These are phyloP conservation scores for Exephanes ischioxanthus DNA, from an alignment of 2,888 invertebrate species.

Conservation along the genomic window DNA sequence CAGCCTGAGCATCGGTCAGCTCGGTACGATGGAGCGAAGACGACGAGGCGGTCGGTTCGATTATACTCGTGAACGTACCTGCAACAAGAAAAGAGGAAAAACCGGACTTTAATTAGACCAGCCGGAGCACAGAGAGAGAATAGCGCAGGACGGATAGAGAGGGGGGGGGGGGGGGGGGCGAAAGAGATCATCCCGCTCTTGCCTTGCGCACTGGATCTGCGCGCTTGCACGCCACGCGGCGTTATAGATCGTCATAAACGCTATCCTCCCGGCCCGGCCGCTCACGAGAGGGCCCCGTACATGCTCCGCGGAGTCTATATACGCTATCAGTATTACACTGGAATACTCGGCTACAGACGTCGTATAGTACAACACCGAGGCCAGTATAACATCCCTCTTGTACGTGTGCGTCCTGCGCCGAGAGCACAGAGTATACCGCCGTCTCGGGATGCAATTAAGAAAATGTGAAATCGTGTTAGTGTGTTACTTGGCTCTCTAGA, in stretches of 20 bases:
- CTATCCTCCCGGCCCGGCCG: conserved; percentile 2
- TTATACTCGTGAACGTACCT: conserved; percentile 75
- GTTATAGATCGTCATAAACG: conserved; percentile 66
- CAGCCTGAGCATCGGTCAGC: conserved; percentile 50
- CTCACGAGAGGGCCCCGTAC: conserved; percentile 50
- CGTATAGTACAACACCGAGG: conserved; percentile 50
- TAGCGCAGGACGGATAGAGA: conserved; percentile 27
- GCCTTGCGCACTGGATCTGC: conserved; percentile 4
- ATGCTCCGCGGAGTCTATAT: conserved; percentile 10
- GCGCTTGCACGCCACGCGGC: conserved; percentile 45
- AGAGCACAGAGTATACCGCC: neutral
- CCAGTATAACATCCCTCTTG: conserved; percentile 55
- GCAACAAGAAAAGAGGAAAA: conserved; percentile 73
- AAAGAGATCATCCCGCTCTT: conserved; percentile 30
- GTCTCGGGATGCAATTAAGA: conserved; percentile 61
- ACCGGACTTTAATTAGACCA: conserved; percentile 78
- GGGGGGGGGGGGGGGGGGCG: conserved; percentile 15
- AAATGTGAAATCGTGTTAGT: conserved; percentile 75
- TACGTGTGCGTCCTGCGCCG: conserved; percentile 5
- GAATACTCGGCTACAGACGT: conserved; percentile 14
- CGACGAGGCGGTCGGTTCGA: conserved; percentile 36
- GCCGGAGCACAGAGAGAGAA: conserved; percentile 49
- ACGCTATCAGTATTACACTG: conserved; percentile 38
- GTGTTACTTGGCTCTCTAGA: conserved; percentile 69
- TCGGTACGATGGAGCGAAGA: conserved; percentile 32